phyloP scores from a whole-genome alignment of 2,113 vertebrate species.

The Lophochroa leadbeateri region DNA sequence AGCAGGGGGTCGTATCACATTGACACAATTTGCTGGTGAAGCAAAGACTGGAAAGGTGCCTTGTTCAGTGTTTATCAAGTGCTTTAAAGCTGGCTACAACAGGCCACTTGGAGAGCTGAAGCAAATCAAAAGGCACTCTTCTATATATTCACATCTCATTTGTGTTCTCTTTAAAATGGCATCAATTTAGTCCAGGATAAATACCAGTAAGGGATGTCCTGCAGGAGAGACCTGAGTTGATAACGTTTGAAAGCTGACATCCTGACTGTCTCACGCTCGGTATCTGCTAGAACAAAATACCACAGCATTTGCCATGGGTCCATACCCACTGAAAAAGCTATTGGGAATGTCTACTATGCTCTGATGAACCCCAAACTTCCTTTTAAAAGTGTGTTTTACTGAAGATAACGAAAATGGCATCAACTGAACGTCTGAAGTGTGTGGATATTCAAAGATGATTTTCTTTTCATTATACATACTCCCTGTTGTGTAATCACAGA shows the following conservation, averaged over 20 bases:
- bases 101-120: background rate
- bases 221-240: accelerated
- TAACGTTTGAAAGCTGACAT: background rate
- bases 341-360: background rate
- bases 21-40: background rate
- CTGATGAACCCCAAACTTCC: background rate
- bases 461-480: background rate
- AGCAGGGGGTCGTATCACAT: accelerated
- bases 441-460: background rate
- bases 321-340: background rate
- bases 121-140: background rate
- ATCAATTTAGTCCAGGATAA: background rate
- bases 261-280: background rate
- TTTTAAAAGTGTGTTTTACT: background rate
- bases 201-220: background rate
- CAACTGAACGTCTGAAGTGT: background rate
- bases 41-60: background rate
- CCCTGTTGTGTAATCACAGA: background rate
- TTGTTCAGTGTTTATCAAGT: background rate
- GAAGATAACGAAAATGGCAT: background rate
- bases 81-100: background rate
- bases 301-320: background rate
- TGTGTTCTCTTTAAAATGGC: background rate
- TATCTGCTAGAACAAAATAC: background rate
- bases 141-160: background rate